Percentiles rank a stretch among this genome's conserved stretches.
phyloP scores from a whole-genome alignment of 2,113 vertebrate species.

The Haplochromis vanheusdeni region DNA sequence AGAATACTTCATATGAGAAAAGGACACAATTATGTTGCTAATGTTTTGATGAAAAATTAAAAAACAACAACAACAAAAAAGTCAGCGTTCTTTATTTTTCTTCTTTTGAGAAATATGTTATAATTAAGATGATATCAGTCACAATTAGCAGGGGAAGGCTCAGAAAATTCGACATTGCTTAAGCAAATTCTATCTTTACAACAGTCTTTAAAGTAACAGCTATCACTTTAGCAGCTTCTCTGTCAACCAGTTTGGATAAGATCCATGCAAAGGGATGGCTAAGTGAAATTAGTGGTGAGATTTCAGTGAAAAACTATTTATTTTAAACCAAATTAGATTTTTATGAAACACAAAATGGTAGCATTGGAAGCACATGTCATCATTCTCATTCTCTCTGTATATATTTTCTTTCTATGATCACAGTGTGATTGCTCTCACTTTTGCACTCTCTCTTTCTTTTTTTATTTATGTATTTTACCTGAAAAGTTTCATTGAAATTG shows the following conservation, averaged over 20 bases:
- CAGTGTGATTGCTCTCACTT: not conserved
- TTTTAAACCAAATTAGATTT: not conserved
- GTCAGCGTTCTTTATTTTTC: not conserved
- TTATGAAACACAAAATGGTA: fast-evolving
- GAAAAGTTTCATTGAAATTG: not conserved
- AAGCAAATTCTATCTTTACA: not conserved
- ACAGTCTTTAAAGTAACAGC: not conserved
- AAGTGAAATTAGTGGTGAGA: not conserved
- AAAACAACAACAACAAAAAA: not conserved
- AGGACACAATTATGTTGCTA: not conserved
- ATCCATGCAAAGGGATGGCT: not conserved
- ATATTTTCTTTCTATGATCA: not conserved
- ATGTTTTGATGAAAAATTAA: not conserved
- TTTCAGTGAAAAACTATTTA: not conserved
- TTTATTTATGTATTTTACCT: not conserved
- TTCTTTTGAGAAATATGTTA: not conserved
- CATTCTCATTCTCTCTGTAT: not conserved
- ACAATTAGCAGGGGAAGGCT: not conserved
- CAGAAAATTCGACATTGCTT: not conserved
- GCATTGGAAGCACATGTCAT: not conserved
- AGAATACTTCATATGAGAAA: not conserved
- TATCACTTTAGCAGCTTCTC: not conserved
- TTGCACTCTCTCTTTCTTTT: not conserved
- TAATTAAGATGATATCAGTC: not conserved
- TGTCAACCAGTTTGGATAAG: not conserved